Evolutionary conservation across 2,888 invertebrate species (phyloP).

Genomic region (Gisinianus flammeolus): DNA sequence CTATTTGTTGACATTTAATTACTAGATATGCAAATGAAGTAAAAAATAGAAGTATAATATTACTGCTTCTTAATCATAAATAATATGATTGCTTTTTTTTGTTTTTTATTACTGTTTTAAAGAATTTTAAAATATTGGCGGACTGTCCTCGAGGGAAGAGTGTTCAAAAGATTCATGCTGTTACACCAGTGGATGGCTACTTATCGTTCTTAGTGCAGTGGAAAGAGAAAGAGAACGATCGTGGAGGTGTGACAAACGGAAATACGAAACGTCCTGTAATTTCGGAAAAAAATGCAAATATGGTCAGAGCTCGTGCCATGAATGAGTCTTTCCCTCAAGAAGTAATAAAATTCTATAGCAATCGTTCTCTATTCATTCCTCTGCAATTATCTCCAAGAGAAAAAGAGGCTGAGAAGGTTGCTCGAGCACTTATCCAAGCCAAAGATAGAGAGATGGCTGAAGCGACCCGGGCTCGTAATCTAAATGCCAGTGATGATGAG

Average conservation of each 20-base stretch:
- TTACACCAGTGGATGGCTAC: slow-evolving; percentile 22
- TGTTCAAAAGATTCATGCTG: slow-evolving; percentile 30
- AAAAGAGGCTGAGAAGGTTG: slow-evolving; percentile 9
- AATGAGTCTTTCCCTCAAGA: slow-evolving; percentile 19
- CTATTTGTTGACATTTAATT: neutral
- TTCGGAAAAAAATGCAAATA: slow-evolving; percentile 1
- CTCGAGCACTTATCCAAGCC: slow-evolving; percentile 1
- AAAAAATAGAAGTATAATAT: neutral
- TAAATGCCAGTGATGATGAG: neutral
- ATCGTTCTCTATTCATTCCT: neutral
- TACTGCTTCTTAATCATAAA: neutral
- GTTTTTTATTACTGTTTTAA: neutral
- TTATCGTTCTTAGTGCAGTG: slow-evolving; percentile 38
- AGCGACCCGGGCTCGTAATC: neutral
- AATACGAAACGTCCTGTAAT: neutral
- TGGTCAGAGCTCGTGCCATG: slow-evolving; percentile 5
- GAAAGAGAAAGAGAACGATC: slow-evolving; percentile 2
- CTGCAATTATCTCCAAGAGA: neutral
- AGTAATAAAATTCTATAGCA: slow-evolving; percentile 18
- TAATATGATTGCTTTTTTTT: neutral
- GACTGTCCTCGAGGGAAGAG: slow-evolving; percentile 26
- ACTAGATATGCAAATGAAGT: neutral
- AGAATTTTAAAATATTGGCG: slow-evolving; percentile 11
- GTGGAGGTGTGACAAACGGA: neutral
- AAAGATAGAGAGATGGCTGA: slow-evolving; percentile 11